These are phyloP conservation scores for Baccha elongata DNA, from an alignment of 2,888 invertebrate species.

Conservation along the genomic window DNA sequence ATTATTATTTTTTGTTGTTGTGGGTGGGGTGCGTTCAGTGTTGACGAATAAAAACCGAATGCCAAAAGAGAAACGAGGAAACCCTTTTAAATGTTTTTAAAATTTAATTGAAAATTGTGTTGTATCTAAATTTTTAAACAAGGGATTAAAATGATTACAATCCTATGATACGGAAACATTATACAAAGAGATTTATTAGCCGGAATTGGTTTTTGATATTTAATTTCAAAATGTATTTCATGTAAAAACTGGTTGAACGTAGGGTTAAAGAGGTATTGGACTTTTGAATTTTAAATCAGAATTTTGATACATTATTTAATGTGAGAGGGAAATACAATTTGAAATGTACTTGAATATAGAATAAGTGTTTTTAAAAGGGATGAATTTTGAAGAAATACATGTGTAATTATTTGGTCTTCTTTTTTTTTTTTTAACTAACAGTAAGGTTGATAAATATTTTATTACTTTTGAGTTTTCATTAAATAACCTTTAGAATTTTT, in stretches of 20 bases:
- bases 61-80: background rate
- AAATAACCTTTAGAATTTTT: no score
- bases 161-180: background rate
- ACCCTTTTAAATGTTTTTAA: background rate
- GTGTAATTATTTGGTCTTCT: no score
- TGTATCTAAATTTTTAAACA: background rate
- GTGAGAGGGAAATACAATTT: background rate
- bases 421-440: background rate
- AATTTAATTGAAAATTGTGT: background rate
- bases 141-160: background rate
- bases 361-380: no score
- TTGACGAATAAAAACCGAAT: background rate
- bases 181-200: background rate
- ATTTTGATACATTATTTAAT: background rate
- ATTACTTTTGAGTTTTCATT: no score
- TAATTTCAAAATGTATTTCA: background rate
- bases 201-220: background rate
- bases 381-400: no score
- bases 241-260: background rate
- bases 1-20: no score
- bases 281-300: background rate
- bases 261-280: background rate
- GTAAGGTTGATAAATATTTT: no score
- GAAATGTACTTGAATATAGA: background rate
- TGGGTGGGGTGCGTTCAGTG: background rate